These are phyloP conservation scores for Morus bassanus DNA, from an alignment of 2,797 vertebrate genomes.

Conservation along the genomic window DNA sequence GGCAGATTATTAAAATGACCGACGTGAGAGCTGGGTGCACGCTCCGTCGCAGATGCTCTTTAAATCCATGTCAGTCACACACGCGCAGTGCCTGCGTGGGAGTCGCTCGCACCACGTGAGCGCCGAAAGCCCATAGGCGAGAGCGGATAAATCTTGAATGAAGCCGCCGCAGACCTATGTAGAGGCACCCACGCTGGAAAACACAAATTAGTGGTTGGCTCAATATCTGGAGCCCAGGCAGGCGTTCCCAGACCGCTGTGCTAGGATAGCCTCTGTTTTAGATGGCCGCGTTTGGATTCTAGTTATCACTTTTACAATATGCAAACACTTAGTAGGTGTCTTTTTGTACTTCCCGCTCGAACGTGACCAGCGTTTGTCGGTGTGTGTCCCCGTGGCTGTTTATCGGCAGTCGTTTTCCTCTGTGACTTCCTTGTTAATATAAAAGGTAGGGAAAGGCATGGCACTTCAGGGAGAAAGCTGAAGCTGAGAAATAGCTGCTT, in stretches of 20 bases:
- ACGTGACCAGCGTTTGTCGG: background rate
- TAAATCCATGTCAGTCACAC: background rate
- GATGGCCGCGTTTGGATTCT: background rate
- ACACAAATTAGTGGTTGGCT: conserved; percentile 29
- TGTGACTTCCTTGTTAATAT: background rate
- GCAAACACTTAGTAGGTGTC: background rate
- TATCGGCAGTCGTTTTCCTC: fast-evolving
- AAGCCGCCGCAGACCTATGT: conserved; percentile 33
- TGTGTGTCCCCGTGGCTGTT: background rate
- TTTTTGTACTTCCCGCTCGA: background rate
- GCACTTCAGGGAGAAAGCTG: background rate
- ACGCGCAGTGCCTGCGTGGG: background rate
- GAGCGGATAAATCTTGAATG: conserved; percentile 64
- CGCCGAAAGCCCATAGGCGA: conserved; percentile 7
- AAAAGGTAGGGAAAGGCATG: background rate
- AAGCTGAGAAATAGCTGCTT: conserved; percentile 4
- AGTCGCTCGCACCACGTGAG: conserved; percentile 27
- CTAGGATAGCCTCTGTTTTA: background rate
- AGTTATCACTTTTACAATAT: background rate
- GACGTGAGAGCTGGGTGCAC: background rate
- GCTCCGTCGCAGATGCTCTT: background rate
- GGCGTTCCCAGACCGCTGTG: background rate
- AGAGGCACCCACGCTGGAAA: conserved; percentile 56
- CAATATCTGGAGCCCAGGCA: background rate
- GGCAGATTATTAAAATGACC: background rate